Percentiles rank a stretch among this genome's conserved stretches.
Conservation (phyloP, 2,888 invertebrate species). For the Pollenia angustigena region DNA sequence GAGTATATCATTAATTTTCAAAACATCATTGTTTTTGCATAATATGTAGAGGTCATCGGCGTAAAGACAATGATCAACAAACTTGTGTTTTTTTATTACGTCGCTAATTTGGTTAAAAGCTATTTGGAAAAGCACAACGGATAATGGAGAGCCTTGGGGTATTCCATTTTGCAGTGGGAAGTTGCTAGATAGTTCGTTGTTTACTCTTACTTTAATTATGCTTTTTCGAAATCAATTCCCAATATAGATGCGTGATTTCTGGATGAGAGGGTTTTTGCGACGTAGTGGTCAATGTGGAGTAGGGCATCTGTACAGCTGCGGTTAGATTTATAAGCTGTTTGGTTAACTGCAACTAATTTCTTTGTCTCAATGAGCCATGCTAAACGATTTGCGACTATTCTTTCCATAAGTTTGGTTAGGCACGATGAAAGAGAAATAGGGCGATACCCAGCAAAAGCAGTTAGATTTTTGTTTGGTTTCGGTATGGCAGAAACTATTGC, state of each 20-base stretch:
- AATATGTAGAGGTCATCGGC: too few species aligned
- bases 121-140: too few species aligned
- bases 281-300: too few species aligned
- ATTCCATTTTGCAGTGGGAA: conserved; percentile 47
- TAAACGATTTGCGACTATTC: conserved; percentile 1
- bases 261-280: conserved; percentile 14
- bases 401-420: neutral
- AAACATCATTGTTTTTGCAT: too few species aligned
- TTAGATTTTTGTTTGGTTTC: too few species aligned
- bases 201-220: conserved; percentile 29
- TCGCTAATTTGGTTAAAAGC: too few species aligned
- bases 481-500: too few species aligned
- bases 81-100: too few species aligned
- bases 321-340: neutral
- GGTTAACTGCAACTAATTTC: neutral
- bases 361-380: conserved; percentile 7
- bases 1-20: too few species aligned
- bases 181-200: conserved; percentile 25
- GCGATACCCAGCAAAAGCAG: too few species aligned
- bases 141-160: too few species aligned
- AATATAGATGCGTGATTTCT: conserved; percentile 41
- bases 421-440: conserved; percentile 17
- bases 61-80: too few species aligned
- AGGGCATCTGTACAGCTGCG: conserved; percentile 9
- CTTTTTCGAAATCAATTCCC: conserved; percentile 69